phyloP scores from a whole-genome alignment of 2,797 vertebrate species.

The Paramormyrops hopkinsi region DNA sequence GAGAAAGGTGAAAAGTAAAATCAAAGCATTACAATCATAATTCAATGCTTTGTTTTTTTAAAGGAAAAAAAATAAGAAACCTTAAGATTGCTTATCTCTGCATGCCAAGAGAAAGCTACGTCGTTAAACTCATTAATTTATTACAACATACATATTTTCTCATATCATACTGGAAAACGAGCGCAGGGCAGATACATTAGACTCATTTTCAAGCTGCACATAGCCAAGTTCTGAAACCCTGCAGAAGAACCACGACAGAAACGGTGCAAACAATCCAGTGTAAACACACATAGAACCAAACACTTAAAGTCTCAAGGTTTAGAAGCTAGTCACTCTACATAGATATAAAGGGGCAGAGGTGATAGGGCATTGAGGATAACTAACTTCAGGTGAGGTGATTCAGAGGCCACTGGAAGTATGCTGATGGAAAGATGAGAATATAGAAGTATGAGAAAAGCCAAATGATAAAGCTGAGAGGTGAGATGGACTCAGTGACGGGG shows the following conservation, averaged over 20 bases:
- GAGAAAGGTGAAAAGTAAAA: slow-evolving; percentile 11
- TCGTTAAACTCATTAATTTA: not conserved
- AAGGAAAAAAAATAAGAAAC: not conserved
- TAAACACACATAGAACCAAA: slow-evolving; percentile 26
- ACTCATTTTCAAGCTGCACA: slow-evolving; percentile 4
- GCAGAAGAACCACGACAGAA: slow-evolving; percentile 16
- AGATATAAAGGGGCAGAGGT: not conserved
- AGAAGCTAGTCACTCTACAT: not conserved
- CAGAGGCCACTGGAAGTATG: not conserved
- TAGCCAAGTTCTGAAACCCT: not conserved
- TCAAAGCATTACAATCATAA: slow-evolving; percentile 23
- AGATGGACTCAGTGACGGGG: not conserved
- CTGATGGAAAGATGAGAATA: not conserved
- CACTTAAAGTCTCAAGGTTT: not conserved
- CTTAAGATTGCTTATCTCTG: slow-evolving; percentile 21
- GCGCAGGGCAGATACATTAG: slow-evolving; percentile 2
- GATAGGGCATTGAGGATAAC: not conserved
- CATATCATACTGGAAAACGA: slow-evolving; percentile 18
- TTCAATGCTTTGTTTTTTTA: slow-evolving; percentile 7
- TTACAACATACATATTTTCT: slow-evolving; percentile 10
- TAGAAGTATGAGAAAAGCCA: not conserved
- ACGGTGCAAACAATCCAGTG: slow-evolving; percentile 21
- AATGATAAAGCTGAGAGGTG: not conserved
- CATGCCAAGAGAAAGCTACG: slow-evolving; percentile 16
- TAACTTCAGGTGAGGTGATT: not conserved